Evolutionary conservation across 2,797 vertebrate species (phyloP).

Genomic region (Neosilurus mollespiculum): DNA sequence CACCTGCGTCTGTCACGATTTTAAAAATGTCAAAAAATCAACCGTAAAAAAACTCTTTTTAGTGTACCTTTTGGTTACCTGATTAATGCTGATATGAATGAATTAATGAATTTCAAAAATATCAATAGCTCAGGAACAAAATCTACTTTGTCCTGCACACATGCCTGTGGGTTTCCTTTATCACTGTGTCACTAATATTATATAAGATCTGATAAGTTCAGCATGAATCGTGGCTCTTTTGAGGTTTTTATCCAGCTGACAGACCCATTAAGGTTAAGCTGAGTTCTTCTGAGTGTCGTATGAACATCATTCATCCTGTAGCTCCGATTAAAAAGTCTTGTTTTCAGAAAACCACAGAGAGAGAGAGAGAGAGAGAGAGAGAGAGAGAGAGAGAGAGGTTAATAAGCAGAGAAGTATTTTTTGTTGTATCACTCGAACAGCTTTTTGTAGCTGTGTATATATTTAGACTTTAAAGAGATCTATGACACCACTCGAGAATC

Average conservation of each 20-base stretch:
- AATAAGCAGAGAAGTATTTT: slow-evolving; percentile 5
- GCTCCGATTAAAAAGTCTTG: neutral
- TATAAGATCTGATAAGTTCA: neutral
- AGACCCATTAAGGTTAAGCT: neutral
- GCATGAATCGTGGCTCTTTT: neutral
- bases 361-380: neutral
- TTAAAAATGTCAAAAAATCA: too few relatives aligned
- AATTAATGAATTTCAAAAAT: too few relatives aligned
- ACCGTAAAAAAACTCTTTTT: too few relatives aligned
- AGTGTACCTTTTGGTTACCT: too few relatives aligned
- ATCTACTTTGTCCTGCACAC: neutral
- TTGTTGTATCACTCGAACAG: neutral
- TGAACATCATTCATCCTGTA: slow-evolving; percentile 12
- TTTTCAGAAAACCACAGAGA: neutral
- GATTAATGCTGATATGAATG: too few relatives aligned
- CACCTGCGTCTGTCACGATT: too few relatives aligned
- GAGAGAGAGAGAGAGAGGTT: neutral
- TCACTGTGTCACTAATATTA: neutral
- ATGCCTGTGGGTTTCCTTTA: neutral
- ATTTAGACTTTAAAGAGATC: neutral
- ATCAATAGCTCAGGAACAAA: neutral
- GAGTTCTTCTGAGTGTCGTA: neutral
- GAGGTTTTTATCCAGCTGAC: neutral
- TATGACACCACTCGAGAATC: neutral
- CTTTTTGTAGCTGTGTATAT: neutral